These are phyloP conservation scores for Drosophila lutescens DNA, from an alignment of 2,888 invertebrate genomes.

Conservation along the genomic window DNA sequence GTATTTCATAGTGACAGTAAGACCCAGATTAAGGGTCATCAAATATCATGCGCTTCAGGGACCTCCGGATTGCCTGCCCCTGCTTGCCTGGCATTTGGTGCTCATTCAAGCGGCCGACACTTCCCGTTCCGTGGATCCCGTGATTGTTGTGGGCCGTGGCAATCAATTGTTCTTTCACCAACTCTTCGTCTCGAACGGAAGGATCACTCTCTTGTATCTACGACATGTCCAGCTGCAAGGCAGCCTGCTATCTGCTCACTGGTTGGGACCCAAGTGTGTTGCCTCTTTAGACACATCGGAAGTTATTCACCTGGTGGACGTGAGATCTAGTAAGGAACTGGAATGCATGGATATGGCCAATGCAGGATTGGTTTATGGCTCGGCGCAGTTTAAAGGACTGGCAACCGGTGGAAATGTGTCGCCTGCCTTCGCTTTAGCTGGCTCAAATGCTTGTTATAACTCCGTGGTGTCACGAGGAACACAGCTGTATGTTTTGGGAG, in stretches of 20 bases:
- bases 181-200: conserved; percentile 84
- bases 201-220: conserved; percentile 87
- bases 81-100: conserved; percentile 96
- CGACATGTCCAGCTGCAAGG: conserved; percentile 89
- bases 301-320: conserved; percentile 94
- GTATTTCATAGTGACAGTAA: conserved; percentile 90
- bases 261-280: conserved; percentile 93
- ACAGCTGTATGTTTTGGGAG: conserved; percentile 90
- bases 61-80: conserved; percentile 91
- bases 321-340: conserved; percentile 93
- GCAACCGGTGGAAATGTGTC: conserved; percentile 98
- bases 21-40: conserved; percentile 91
- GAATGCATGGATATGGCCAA: conserved; percentile 92
- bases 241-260: conserved; percentile 90
- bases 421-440: conserved; percentile 86
- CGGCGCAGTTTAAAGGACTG: conserved; percentile 93
- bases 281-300: conserved; percentile 93
- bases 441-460: conserved; percentile 89
- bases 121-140: conserved; percentile 90
- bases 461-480: conserved; percentile 88
- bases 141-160: conserved; percentile 95
- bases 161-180: conserved; percentile 94
- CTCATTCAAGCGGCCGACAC: conserved; percentile 90
- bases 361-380: conserved; percentile 93
- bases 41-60: conserved; percentile 91